These are phyloP conservation scores for Austrolebias charrua DNA, from an alignment of 2,797 vertebrate species.

Conservation along the genomic window DNA sequence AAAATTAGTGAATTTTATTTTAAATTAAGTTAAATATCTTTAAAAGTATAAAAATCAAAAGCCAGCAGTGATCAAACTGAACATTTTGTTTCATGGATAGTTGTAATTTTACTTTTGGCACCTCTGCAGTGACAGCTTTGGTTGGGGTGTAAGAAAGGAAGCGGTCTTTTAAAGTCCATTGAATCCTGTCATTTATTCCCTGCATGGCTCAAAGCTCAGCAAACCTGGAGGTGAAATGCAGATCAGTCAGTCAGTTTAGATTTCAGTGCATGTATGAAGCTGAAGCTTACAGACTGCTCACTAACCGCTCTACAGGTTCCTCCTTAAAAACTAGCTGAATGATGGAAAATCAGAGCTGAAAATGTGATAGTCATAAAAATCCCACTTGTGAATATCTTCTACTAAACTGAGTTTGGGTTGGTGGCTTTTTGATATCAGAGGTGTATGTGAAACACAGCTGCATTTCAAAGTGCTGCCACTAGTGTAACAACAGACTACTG, in stretches of 20 bases:
- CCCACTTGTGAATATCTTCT: not conserved
- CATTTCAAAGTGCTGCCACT: too few relatives aligned
- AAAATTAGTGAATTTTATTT: too few relatives aligned
- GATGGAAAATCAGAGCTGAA: not conserved
- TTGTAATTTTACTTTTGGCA: slow-evolving; percentile 24
- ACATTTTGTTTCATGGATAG: not conserved
- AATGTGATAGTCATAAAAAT: not conserved
- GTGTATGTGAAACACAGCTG: too few relatives aligned
- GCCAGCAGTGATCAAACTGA: too few relatives aligned
- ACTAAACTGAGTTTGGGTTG: too few relatives aligned
- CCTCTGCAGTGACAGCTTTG: slow-evolving; percentile 2
- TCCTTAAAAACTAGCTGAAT: not conserved
- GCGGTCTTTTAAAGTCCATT: slow-evolving; percentile 5
- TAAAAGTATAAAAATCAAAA: too few relatives aligned
- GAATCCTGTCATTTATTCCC: slow-evolving; percentile 15
- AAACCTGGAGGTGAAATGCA: slow-evolving; percentile 17
- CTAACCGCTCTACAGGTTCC: slow-evolving; percentile 5
- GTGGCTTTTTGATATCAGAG: too few relatives aligned
- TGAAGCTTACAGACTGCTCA: slow-evolving; percentile 10
- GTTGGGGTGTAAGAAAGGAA: slow-evolving; percentile 8
- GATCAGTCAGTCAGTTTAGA: slow-evolving; percentile 26
- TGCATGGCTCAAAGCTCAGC: slow-evolving; percentile 10
- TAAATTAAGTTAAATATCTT: too few relatives aligned
- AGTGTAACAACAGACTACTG: too few relatives aligned
- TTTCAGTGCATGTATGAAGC: slow-evolving; percentile 27